Conservation (phyloP, 2,888 invertebrate genomes). For the Ferrisia virgata region DNA sequence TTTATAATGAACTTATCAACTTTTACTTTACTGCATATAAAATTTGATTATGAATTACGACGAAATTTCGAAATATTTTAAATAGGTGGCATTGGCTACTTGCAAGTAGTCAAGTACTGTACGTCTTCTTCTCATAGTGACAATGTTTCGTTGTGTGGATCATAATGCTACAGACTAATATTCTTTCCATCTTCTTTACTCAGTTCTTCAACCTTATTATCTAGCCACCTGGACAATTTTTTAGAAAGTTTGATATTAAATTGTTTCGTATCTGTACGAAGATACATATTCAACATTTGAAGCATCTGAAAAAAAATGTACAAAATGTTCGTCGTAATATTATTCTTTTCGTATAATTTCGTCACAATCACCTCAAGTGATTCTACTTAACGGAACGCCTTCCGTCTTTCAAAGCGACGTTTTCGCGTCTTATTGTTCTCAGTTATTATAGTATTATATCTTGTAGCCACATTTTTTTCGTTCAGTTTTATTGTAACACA, state of each 20-base stretch:
- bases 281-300: neutral
- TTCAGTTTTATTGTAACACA: conserved; percentile 29
- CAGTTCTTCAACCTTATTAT: neutral
- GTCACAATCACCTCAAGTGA: neutral
- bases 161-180: too few species aligned
- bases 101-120: too few species aligned
- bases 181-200: too few species aligned
- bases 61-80: too few species aligned
- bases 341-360: neutral
- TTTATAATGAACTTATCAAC: too few species aligned
- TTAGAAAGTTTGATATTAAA: neutral
- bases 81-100: too few species aligned
- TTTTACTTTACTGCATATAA: too few species aligned
- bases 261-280: neutral
- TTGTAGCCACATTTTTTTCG: conserved; percentile 27
- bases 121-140: too few species aligned
- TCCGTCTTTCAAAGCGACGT: conserved; percentile 17
- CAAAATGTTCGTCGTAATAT: neutral
- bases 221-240: neutral
- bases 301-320: neutral
- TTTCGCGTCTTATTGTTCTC: conserved; percentile 37
- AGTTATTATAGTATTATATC: conserved; percentile 16
- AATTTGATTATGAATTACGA: too few species aligned
- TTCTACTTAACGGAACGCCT: conserved; percentile 32
- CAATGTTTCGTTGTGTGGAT: too few species aligned